A percentile compares a stretch with the other conserved stretches of the same genome.
These are phyloP conservation scores for Petrolisthes cinctipes DNA, from an alignment of 2,888 invertebrate species.

Conservation along the genomic window DNA sequence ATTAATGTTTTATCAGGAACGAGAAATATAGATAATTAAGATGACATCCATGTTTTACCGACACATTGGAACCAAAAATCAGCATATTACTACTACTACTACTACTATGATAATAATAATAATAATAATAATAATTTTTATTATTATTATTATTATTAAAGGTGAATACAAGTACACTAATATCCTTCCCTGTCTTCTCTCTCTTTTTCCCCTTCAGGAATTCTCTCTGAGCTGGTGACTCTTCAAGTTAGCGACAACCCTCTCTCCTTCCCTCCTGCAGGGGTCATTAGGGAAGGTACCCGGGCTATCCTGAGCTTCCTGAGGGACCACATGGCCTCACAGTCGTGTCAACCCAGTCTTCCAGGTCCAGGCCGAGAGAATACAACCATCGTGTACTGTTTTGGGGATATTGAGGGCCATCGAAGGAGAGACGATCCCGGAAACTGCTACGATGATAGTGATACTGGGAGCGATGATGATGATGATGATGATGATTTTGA, in stretches of 20 bases:
- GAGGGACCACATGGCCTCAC: background rate
- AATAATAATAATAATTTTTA: background rate
- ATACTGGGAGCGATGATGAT: background rate
- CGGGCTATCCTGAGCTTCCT: slow-evolving; percentile 47
- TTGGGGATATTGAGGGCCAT: background rate
- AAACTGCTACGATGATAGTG: background rate
- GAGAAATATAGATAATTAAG: too few species aligned
- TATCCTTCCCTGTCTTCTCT: background rate
- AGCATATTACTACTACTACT: background rate
- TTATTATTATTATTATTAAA: background rate
- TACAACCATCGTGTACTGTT: background rate
- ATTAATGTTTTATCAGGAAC: too few species aligned
- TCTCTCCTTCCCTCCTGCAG: slow-evolving; percentile 46
- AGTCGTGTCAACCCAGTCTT: background rate
- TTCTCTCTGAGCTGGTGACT: slow-evolving; percentile 48
- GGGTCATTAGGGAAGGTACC: slow-evolving; percentile 43
- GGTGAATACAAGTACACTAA: background rate
- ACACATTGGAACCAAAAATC: too few species aligned
- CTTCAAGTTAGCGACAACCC: slow-evolving; percentile 61
- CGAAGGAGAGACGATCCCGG: background rate
- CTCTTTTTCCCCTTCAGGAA: slow-evolving; percentile 23
- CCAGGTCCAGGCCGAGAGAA: background rate
- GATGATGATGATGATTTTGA: background rate
- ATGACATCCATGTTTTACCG: too few species aligned
- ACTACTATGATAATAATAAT: background rate